Evolutionary conservation across 30 jellyfish, hydroid and myxozoan species (phyloP).

Genomic region (Aurelia aurita): DNA sequence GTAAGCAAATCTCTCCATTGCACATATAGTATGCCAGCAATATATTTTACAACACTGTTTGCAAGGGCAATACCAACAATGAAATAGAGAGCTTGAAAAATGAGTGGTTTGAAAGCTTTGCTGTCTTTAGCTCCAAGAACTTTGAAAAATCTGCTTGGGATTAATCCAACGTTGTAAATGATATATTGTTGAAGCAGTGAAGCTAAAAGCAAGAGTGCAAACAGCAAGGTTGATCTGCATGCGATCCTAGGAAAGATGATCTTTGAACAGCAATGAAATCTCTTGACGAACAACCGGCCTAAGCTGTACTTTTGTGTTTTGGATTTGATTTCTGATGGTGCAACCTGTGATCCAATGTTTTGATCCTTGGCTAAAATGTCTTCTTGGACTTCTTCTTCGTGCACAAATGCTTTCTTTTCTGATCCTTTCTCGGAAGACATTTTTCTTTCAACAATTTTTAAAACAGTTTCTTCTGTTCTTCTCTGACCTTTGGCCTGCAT

Average conservation of each 20-base stretch:
- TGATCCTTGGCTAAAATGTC: neutral
- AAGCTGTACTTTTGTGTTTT: conserved; percentile 36
- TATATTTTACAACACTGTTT: conserved; percentile 74
- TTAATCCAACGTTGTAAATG: conserved; percentile 85
- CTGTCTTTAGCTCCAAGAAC: conserved; percentile 83
- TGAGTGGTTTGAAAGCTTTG: conserved; percentile 56
- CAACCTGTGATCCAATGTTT: neutral
- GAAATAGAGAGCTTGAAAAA: conserved; percentile 55
- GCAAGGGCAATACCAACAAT: conserved; percentile 78
- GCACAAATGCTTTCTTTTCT: conserved; percentile 37
- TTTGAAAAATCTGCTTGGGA: conserved; percentile 84
- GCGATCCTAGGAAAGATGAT: conserved; percentile 50
- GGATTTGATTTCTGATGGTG: neutral
- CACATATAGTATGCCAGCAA: conserved; percentile 80
- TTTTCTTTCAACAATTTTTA: neutral
- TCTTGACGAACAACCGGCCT: conserved; percentile 42
- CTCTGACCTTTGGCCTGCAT: conserved; percentile 34
- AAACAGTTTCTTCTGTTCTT: neutral
- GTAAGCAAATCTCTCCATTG: conserved; percentile 84
- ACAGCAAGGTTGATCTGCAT: conserved; percentile 67
- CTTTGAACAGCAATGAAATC: conserved; percentile 35
- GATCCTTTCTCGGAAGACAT: conserved; percentile 10
- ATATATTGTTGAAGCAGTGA: conserved; percentile 82
- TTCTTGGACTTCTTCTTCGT: conserved; percentile 1
- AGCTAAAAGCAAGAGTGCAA: conserved; percentile 63